Evolutionary conservation across 2,797 vertebrate genomes (phyloP), one percentile per base, ranked within the genome.

Genomic region (Lerista edwardsae): DNA sequence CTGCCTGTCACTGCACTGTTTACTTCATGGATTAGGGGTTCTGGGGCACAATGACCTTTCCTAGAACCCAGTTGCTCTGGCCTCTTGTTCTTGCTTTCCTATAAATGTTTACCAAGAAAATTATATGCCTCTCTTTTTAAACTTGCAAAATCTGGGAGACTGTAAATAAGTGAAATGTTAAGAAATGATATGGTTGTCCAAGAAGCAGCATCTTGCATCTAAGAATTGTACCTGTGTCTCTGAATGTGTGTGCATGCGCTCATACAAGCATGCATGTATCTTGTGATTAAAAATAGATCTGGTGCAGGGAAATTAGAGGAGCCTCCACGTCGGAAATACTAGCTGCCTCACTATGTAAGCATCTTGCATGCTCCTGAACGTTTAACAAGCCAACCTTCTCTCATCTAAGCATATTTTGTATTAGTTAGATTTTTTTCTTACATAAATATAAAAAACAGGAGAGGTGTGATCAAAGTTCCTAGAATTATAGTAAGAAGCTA

Each of bases 261-360:
- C 57, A 36, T 27, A 44, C 73, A 51, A 47, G 11, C 36, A 25
- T 76, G 79, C 41, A 62, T 71, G 65, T 14, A 73, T 73, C 68
- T 92, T 87, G 89, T 90, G 91, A 92, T 92, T 76, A 92, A 91
- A 92, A 91, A 94, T 92, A 81, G 90, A 93, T 91, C 90, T 87
- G 90, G 73, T 88, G 87, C 89, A 94, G 91, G 88, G 93, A 92
- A 81, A 88, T 31, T 67, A 90, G 86, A 93, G 85, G 92, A 90
- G 87, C 93, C 68, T 93, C 87, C 84, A 72, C 90, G 89, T 88
- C 27, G 90, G 75, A 89, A 84, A 68, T 67, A 84, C 64, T 82
- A 82, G 75, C 64, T 84, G 62, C 75, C 88, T 84, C 78, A 73
- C 12, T 84, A 29, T 57, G 73, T 77, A 59, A 84, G 76, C 77